phyloP scores from a whole-genome alignment of 2,113 vertebrate species.

The Rallus limicola region DNA sequence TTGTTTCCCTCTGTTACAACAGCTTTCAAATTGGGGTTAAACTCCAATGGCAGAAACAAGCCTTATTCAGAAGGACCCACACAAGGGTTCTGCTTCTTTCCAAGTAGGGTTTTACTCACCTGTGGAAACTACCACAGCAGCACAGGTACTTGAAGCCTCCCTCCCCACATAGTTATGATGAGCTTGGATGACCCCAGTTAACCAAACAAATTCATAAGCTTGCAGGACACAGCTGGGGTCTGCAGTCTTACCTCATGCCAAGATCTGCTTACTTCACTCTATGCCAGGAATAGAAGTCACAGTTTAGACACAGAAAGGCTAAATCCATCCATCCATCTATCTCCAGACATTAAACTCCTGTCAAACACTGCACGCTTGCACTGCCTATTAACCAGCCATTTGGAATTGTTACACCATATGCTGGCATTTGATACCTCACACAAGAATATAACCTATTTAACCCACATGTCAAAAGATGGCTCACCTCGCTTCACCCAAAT shows the following conservation, averaged over 20 bases:
- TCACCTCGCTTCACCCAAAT: not conserved
- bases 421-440: not conserved
- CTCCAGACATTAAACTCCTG: not conserved
- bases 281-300: not conserved
- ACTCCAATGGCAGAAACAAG: not conserved
- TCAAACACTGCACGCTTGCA: not conserved
- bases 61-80: not conserved
- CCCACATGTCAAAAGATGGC: not conserved
- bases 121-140: not conserved
- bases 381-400: not conserved
- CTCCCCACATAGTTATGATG: not conserved
- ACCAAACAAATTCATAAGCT: not conserved
- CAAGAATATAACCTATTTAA: not conserved
- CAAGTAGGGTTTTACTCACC: not conserved
- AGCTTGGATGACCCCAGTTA: not conserved
- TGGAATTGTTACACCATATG: not conserved
- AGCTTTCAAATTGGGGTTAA: not conserved
- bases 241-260: not conserved
- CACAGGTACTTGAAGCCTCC: not conserved
- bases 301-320: not conserved
- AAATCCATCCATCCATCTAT: not conserved
- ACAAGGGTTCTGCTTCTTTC: not conserved
- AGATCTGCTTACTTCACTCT: not conserved
- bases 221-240: not conserved
- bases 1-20: not conserved